Evolutionary conservation across 2,888 invertebrate species (phyloP), one percentile per base, ranked within the genome.

Genomic region (Ypsolopha scabrella): DNA sequence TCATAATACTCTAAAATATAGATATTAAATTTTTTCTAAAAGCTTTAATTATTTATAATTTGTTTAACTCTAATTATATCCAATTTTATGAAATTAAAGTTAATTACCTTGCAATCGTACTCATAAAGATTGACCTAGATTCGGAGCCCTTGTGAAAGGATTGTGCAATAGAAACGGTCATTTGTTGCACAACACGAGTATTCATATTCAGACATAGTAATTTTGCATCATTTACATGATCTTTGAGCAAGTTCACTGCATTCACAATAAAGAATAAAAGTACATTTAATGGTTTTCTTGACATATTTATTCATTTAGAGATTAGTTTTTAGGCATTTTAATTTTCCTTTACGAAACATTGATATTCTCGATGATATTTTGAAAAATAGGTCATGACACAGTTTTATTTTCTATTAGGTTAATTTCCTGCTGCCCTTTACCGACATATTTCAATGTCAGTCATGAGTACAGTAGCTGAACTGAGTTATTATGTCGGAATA

Each of bases 401-500:
- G 65, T 66, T 81, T 67, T 72, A 52, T 70, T 64, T 61, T 52
- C 63, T 81, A 79, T 76, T 82, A 60, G 79, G 80, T 80, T 83
- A 85, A 74, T 73, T 79, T 79, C 74, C 68, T 72, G 64, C 77
- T 87, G 87, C 83, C 86, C 85, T 86, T 83, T 85, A 81, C 82
- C 83, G 81, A 83, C 76, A 62, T 82, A 80, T 76, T 87, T 87
- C 87, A 87, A 87, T 87, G 87, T 87, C 87, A 87, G 86, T 87
- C 87, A 89, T 89, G 89, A 89, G 86, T 79, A 85, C 82, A 83
- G 91, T 88, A 86, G 87, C 85, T 89, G 82, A 80, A 88, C 90
- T 91, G 91, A 91, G 87, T 88, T 83, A 90, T 90, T 87, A 89
- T 89, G 90, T 90, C 90, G 89, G 88, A 90, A 90, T 91, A 91